These are phyloP conservation scores for Actias luna DNA, from an alignment of 2,888 invertebrate species.

Conservation along the genomic window DNA sequence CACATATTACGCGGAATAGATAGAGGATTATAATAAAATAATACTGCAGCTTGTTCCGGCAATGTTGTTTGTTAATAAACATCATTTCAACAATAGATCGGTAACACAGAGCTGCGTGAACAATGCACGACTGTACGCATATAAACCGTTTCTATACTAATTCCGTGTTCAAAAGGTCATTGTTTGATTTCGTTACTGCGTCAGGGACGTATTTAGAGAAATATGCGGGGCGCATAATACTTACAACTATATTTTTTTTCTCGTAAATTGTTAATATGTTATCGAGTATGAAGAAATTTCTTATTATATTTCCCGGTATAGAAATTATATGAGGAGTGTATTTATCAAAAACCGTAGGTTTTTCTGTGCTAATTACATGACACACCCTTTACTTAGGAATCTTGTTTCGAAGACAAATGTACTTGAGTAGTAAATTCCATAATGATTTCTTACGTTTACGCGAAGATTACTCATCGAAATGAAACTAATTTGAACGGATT, in stretches of 20 bases:
- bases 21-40: no score
- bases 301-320: no score
- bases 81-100: not conserved
- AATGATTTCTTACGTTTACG: no score
- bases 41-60: not conserved
- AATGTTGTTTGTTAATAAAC: not conserved
- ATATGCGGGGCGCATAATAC: not conserved
- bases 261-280: not conserved
- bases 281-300: not conserved
- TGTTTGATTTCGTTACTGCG: not conserved
- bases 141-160: not conserved
- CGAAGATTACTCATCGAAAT: no score
- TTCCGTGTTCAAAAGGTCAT: not conserved
- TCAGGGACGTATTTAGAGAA: not conserved
- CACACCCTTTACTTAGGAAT: no score
- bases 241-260: not conserved
- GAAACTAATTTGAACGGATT: no score
- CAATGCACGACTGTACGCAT: not conserved
- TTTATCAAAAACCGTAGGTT: no score
- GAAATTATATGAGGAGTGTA: no score
- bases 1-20: no score
- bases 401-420: no score
- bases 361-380: no score
- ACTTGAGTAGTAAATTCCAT: no score
- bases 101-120: not conserved